phyloP scores from a whole-genome alignment of 2,797 vertebrate species.

The Salarias fasciatus region DNA sequence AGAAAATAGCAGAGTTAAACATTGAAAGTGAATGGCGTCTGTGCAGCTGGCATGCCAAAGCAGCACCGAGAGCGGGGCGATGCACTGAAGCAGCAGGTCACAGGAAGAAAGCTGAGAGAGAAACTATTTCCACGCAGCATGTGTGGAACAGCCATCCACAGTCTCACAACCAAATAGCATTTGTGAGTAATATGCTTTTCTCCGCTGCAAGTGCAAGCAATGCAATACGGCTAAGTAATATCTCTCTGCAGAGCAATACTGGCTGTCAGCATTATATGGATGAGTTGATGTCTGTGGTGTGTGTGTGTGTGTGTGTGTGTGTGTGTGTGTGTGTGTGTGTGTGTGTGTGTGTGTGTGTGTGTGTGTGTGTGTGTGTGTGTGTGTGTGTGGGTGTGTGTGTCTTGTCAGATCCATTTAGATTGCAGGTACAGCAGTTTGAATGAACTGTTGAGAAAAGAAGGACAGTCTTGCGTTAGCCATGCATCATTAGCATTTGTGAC shows the following conservation, averaged over 20 bases:
- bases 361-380: not conserved
- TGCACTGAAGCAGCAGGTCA: constrained; percentile 27
- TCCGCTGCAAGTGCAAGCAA: constrained; percentile 75
- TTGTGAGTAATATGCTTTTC: constrained; percentile 76
- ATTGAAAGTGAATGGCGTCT: no score
- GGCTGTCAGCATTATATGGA: constrained; percentile 74
- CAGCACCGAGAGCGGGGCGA: constrained; percentile 7
- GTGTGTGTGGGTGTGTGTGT: not conserved
- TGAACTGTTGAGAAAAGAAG: constrained; percentile 52
- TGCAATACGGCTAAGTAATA: constrained; percentile 79
- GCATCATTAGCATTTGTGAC: constrained; percentile 67
- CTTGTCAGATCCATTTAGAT: constrained; percentile 69
- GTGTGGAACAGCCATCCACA: constrained; percentile 50
- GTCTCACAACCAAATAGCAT: constrained; percentile 62
- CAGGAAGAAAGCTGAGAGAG: constrained; percentile 19
- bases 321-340: constrained; percentile 16
- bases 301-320: constrained; percentile 23
- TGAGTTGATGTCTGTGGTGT: constrained; percentile 59
- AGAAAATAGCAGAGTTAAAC: no score
- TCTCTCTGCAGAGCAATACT: constrained; percentile 71
- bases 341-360: not conserved
- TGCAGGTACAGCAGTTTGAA: constrained; percentile 61
- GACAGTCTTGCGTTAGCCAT: constrained; percentile 53
- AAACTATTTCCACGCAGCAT: constrained; percentile 48
- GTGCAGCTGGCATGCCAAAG: not conserved